phyloP scores from a whole-genome alignment of 1,140 invertebrate genomes.

The Metaphire vulgaris region DNA sequence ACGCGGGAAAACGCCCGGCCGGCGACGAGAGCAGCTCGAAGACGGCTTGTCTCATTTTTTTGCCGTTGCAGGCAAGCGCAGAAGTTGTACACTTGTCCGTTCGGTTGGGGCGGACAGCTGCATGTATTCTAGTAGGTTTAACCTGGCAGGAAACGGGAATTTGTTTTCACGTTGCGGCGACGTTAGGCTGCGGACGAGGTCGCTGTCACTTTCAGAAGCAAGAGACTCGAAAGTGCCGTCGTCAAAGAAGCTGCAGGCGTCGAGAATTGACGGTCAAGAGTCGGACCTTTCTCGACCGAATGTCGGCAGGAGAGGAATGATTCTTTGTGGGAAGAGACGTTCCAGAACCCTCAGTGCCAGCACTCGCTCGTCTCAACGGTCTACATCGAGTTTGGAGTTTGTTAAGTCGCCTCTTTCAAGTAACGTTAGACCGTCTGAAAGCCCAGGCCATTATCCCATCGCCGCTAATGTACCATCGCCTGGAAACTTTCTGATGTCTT shows the following conservation, averaged over 20 bases:
- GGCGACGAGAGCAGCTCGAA: conserved; percentile 13
- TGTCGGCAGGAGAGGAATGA: no score
- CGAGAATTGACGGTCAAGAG: neutral
- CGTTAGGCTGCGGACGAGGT: neutral
- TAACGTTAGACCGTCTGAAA: no score
- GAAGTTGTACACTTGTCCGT: neutral
- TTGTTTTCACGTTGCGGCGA: no score
- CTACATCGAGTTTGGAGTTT: neutral
- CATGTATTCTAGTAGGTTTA: no score
- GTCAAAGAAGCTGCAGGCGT: neutral
- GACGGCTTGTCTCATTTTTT: conserved; percentile 20
- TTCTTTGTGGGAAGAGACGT: neutral
- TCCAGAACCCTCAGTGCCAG: neutral
- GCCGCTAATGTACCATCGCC: neutral
- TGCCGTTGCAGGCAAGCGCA: conserved; percentile 6
- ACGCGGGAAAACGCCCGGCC: neutral
- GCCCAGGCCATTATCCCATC: neutral
- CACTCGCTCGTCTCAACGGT: neutral
- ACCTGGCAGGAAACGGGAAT: no score
- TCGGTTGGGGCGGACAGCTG: no score
- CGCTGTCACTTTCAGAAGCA: neutral
- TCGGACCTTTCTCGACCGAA: neutral
- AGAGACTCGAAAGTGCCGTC: neutral
- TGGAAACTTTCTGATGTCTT: neutral
- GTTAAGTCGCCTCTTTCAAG: no score